Evolutionary conservation across 2,888 invertebrate genomes (phyloP), one percentile per base, ranked within the genome.

Genomic region (Julus scandinavius): DNA sequence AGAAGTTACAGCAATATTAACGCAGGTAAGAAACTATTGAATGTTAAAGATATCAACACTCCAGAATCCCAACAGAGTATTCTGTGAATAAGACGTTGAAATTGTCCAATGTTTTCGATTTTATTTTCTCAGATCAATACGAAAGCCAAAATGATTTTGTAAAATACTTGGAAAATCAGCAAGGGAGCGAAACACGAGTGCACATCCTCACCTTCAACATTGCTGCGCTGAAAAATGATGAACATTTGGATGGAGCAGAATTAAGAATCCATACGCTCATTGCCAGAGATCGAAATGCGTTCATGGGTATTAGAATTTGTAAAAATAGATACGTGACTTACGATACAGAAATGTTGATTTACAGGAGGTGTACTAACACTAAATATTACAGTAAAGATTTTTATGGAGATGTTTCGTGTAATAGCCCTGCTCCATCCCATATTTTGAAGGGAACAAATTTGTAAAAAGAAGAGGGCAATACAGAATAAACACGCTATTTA

Each of bases 181-280:
- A 29, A 29, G 88, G 87, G n/a, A 84, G 45, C 20, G 87, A 83
- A 87, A 89, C 89, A 15, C 38, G 89, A 45, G 88, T 89, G 29
- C 89, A 89, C 72, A 89, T 86, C 6, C 45, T 89, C 38, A 63
- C 72, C 5, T 89, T 89, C 49, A 85, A 89, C 41, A 84, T 89
- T 13, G 72, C 89, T 0, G 40, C 86, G 72, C 63, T 89, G 49
- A 80, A 89, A 45, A 38, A 13, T 17, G 72, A 87, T 29, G 89
- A 89, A 88, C 0, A 38, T 3, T 45, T 89, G 40, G 87, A 89
- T 29, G 63, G 58, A n/a, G 89, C 88, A 7, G 89, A 89, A 87
- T 84, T 89, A 41, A 87, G 89, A 13, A 80, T 89, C 15, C 86
- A 88, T 83, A 88, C 89, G 9, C 86, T 89, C 20, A 89, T 89